Conservation (phyloP, 2,113 vertebrate genomes). For the Podilymbus podiceps region DNA sequence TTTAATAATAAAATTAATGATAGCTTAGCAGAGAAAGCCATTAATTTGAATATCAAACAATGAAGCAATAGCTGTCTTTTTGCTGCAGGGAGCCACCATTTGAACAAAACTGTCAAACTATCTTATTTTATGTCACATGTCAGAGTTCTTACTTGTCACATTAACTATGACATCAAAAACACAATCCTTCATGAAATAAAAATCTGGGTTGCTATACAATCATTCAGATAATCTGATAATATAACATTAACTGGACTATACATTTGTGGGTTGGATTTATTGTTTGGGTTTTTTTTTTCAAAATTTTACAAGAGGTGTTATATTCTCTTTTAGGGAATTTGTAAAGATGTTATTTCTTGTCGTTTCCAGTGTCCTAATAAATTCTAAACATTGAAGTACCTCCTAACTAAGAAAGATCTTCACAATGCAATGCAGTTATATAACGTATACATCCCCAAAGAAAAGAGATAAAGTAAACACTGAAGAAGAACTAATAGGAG, state of each 20-base stretch:
- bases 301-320: not conserved
- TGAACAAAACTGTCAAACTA: not conserved
- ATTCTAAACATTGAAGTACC: not conserved
- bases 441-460: not conserved
- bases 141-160: not conserved
- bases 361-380: not conserved
- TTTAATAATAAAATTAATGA: not conserved
- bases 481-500: not conserved
- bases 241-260: not conserved
- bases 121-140: not conserved
- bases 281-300: not conserved
- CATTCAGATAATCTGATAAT: not conserved
- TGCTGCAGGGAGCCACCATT: not conserved
- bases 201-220: not conserved
- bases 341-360: not conserved
- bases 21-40: not conserved
- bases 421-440: not conserved
- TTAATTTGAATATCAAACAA: not conserved
- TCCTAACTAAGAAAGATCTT: not conserved
- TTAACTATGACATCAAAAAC: not conserved
- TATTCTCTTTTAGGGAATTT: not conserved
- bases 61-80: not conserved
- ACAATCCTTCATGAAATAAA: not conserved
- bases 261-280: no score
- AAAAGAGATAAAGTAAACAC: not conserved